phyloP scores from a whole-genome alignment of 1,140 invertebrate species.

The Gonatopus flavifemur region DNA sequence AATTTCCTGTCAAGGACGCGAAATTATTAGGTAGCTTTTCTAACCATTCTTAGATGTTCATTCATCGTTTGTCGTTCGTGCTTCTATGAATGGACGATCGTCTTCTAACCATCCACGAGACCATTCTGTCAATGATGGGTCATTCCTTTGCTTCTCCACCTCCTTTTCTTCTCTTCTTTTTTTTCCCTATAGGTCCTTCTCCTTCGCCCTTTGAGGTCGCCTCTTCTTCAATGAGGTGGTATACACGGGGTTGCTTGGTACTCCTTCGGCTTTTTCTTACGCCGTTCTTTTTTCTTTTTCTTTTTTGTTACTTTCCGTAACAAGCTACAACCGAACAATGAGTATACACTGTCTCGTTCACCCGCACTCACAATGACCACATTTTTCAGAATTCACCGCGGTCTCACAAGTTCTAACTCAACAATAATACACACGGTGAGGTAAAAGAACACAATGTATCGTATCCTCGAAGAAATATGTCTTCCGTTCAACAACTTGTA shows the following conservation, averaged over 20 bases:
- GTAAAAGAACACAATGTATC: constrained; percentile 35
- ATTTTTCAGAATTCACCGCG: constrained; percentile 19
- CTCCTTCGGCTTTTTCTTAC: too few species aligned
- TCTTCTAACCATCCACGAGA: constrained; percentile 25
- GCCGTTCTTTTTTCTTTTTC: too few species aligned
- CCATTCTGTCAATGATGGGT: constrained; percentile 33
- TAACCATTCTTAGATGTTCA: constrained; percentile 15
- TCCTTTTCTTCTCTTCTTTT: too few species aligned
- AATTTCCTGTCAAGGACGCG: constrained; percentile 27
- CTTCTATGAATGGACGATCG: constrained; percentile 2
- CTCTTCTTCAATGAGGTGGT: too few species aligned
- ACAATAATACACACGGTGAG: too few species aligned
- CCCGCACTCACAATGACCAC: constrained; percentile 32
- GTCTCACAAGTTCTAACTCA: too few species aligned
- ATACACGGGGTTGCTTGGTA: too few species aligned
- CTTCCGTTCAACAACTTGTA: too few species aligned
- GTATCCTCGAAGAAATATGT: constrained; percentile 38
- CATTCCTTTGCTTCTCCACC: constrained; percentile 7
- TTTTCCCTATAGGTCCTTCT: constrained; percentile 29
- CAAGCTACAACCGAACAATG: constrained; percentile 40
- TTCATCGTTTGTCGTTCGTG: constrained; percentile 13
- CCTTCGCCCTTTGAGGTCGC: too few species aligned
- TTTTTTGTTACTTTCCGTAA: constrained; percentile 18
- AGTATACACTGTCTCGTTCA: constrained; percentile 39
- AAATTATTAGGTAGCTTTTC: constrained; percentile 32